Evolutionary conservation across 2,888 invertebrate species (phyloP), one percentile per base, ranked within the genome.

Genomic region (Rutpela maculata): DNA sequence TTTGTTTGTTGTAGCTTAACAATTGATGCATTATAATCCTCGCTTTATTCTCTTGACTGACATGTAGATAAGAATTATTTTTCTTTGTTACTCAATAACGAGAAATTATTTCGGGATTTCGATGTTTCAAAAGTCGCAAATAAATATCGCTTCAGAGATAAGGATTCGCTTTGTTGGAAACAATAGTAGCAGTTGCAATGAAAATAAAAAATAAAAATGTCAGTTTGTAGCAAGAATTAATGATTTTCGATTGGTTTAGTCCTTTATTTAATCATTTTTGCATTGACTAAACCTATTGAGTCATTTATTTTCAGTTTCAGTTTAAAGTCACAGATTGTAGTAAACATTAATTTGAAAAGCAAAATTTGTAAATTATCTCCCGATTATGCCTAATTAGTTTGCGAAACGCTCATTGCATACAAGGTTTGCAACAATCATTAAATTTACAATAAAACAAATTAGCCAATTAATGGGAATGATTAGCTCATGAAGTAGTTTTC

Each of bases 1-100:
- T 89, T 87, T 88, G 89, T 89, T 89, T 89, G 89, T 89, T 89
- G 89, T 89, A 88, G 88, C 88, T 87, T 87, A 88, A 89, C 89
- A 89, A 89, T 89, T 87, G 89, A 86, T 83, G 88, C 88, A 88
- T 89, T 88, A 89, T 89, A 89, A 89, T 88, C 88, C 86, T 83
- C 85, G 85, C 86, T 88, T 88, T 88, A 87, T 88, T 81, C 84
- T 82, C 79, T 82, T 83, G 87, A 85, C 87, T 88, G 88, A 85
- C 87, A 86, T 82, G 82, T 79, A 86, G 88, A 88, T 87, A 87
- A 86, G 85, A 86, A 85, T 86, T 85, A 87, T 86, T 83, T 83
- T 82, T 82, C 85, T 85, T 87, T 86, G 84, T 84, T 80, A 80
- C 74, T 77, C 81, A 83, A 84, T 84, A 84, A 84, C 81, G 81